Percentiles rank a stretch among this genome's conserved stretches.
Conservation (phyloP, 2,888 invertebrate genomes). For the Bugula neritina region DNA sequence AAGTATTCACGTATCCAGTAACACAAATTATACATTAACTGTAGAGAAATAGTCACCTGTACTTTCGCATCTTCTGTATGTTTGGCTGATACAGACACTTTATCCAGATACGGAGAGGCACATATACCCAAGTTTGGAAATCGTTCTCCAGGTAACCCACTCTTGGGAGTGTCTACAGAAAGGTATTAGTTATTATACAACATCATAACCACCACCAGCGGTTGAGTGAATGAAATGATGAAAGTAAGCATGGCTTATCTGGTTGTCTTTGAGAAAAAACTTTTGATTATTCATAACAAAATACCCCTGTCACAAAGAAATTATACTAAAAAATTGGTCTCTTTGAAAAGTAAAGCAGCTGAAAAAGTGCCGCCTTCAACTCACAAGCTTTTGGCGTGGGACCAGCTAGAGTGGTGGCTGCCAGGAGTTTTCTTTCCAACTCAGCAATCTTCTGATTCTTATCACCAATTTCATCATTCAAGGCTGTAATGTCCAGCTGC, state of each 20-base stretch:
- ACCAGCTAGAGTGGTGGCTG: not conserved
- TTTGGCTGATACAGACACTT: not conserved
- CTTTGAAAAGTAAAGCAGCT: too few relatives aligned
- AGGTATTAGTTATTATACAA: too few relatives aligned
- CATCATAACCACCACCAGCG: too few relatives aligned
- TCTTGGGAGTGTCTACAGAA: slow-evolving; percentile 21
- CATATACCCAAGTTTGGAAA: not conserved
- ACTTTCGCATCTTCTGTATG: not conserved
- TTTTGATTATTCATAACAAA: too few relatives aligned
- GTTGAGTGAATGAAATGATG: too few relatives aligned
- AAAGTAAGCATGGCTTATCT: too few relatives aligned
- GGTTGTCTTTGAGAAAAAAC: too few relatives aligned
- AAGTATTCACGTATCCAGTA: not conserved
- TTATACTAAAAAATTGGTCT: too few relatives aligned
- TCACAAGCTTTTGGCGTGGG: not conserved
- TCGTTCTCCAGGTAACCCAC: slow-evolving; percentile 18
- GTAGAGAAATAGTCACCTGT: too few relatives aligned
- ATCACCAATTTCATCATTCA: slow-evolving; percentile 7
- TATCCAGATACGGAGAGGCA: slow-evolving; percentile 18
- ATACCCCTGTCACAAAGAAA: too few relatives aligned
- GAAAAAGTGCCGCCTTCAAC: too few relatives aligned
- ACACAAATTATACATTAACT: not conserved
- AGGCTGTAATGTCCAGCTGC: slow-evolving; percentile 7
- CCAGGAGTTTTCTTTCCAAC: not conserved
- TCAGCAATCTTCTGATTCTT: not conserved